Evolutionary conservation across 2,888 invertebrate genomes (phyloP), one percentile per base, ranked within the genome.

Genomic region (Lithosia quadra): DNA sequence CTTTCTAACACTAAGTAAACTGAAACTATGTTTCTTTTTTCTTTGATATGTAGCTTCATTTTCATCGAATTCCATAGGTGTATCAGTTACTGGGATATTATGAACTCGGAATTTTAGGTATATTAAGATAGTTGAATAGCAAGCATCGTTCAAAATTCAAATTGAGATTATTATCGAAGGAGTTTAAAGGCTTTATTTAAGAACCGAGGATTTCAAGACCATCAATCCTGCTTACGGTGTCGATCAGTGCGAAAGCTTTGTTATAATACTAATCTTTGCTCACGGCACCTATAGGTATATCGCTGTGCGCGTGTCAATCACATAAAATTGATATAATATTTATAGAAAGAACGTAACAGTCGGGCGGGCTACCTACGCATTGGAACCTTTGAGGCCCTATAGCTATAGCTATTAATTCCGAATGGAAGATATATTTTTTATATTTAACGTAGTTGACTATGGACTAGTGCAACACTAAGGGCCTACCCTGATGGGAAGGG

Each of bases 81-180:
- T n/a, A n/a, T n/a, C n/a, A n/a, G n/a, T n/a, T n/a, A n/a, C n/a
- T n/a, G n/a, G n/a, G n/a, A n/a, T n/a, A n/a, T n/a, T n/a, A n/a
- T n/a, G n/a, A n/a, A n/a, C n/a, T n/a, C n/a, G n/a, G n/a, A n/a
- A n/a, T n/a, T n/a, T n/a, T n/a, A n/a, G n/a, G n/a, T n/a, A n/a
- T n/a, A n/a, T n/a, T 43, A 43, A 43, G 28, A 21, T 36, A 66
- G 43, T 55, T 70, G 53, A 2, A 34, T 65, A 22, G n/a, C 36
- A n/a, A 49, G n/a, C 58, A 58, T 28, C 10, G 33, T 28, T 11
- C 28, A 33, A 11, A 34, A 58, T 28, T n/a, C 28, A n/a, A n/a
- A 58, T 18, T 58, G 33, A 58, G 34, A 34, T n/a, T 58, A 28
- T 58, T 33, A 18, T 58, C 58, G n/a, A 58, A 58, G 58, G 58